These are phyloP conservation scores for Acanthopagrus latus DNA, from an alignment of 2,797 vertebrate species.

Conservation along the genomic window DNA sequence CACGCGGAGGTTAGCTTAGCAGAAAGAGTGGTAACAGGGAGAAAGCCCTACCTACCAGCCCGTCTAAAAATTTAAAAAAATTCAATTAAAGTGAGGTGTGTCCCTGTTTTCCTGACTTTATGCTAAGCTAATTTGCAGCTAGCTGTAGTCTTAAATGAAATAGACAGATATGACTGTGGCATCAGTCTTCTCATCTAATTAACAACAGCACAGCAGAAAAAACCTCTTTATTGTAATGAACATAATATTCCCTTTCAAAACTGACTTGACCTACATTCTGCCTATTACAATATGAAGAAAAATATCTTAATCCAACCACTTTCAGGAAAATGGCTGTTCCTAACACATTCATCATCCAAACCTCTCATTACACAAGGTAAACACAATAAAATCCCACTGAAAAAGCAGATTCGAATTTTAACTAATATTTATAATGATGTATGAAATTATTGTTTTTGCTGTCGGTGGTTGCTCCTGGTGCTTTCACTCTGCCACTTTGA, in stretches of 20 bases:
- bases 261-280: background rate
- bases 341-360: constrained; percentile 64
- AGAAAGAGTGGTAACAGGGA: too few species aligned
- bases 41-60: too few species aligned
- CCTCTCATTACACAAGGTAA: constrained; percentile 74
- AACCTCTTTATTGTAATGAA: background rate
- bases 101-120: too few species aligned
- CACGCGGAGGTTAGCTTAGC: too few species aligned
- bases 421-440: constrained; percentile 86
- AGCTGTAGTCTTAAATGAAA: too few species aligned
- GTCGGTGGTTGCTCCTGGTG: constrained; percentile 74
- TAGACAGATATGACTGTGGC: background rate
- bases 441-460: constrained; percentile 87
- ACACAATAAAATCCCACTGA: constrained; percentile 73
- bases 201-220: background rate
- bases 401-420: constrained; percentile 79
- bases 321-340: constrained; percentile 24
- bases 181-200: background rate
- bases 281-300: background rate
- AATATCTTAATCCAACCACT: background rate
- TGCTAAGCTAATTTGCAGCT: background rate
- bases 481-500: constrained; percentile 82
- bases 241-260: background rate
- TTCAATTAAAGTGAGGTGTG: too few species aligned
- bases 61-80: too few species aligned